These are phyloP conservation scores for Garrulus glandarius DNA, from an alignment of 2,797 vertebrate genomes.

Conservation along the genomic window DNA sequence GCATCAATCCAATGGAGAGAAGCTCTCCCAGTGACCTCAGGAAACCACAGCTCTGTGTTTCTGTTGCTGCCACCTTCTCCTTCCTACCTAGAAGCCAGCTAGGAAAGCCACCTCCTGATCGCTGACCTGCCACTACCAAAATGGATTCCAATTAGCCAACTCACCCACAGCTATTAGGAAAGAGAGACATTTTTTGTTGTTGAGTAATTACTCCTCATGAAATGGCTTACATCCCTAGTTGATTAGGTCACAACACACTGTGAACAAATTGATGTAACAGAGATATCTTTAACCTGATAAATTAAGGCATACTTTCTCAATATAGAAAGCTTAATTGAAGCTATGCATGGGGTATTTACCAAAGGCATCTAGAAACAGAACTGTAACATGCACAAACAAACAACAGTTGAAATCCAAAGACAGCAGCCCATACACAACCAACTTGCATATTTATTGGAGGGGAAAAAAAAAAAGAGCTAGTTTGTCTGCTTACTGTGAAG, in stretches of 20 bases:
- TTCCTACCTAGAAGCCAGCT: slow-evolving; percentile 18
- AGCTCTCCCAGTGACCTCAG: not conserved
- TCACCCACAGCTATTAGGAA: slow-evolving; percentile 52
- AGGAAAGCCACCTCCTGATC: slow-evolving; percentile 40
- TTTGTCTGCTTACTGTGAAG: not conserved
- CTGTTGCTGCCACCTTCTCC: not conserved
- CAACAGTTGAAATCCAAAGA: not conserved
- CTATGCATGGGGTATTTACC: slow-evolving; percentile 1
- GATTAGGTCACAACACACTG: slow-evolving; percentile 69
- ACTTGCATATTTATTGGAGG: not conserved
- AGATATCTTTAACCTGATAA: slow-evolving; percentile 72
- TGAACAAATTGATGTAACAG: slow-evolving; percentile 69
- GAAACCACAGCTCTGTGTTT: not conserved
- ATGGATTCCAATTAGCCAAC: slow-evolving; percentile 53
- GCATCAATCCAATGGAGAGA: rapidly evolving
- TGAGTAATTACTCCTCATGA: slow-evolving; percentile 57
- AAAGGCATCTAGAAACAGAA: slow-evolving; percentile 5
- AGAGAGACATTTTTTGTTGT: slow-evolving; percentile 59
- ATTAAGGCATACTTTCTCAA: slow-evolving; percentile 66
- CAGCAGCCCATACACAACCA: not conserved
- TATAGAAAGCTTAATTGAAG: slow-evolving; percentile 61
- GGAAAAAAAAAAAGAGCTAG: rapidly evolving
- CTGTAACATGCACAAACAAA: not conserved
- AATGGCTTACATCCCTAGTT: slow-evolving; percentile 59
- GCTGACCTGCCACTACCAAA: slow-evolving; percentile 54